These are phyloP conservation scores for Himalopsyche japonica DNA, from an alignment of 2,888 invertebrate genomes.

Conservation along the genomic window DNA sequence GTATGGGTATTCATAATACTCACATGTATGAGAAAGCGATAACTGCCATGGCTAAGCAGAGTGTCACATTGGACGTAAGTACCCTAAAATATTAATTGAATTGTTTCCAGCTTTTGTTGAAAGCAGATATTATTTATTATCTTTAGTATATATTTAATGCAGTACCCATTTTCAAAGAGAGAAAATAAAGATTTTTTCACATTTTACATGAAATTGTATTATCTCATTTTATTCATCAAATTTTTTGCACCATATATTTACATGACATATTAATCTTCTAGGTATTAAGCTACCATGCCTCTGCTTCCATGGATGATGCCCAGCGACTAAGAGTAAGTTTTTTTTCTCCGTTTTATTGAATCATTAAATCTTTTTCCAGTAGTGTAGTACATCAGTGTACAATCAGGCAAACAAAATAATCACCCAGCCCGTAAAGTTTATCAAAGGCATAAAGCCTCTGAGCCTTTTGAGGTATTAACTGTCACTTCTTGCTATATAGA, in stretches of 20 bases:
- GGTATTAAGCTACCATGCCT: constrained; percentile 91
- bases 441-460: no score
- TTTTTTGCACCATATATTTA: background rate
- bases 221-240: background rate
- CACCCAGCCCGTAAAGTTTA: no score
- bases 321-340: constrained; percentile 76
- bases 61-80: constrained; percentile 87
- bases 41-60: constrained; percentile 95
- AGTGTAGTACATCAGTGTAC: no score
- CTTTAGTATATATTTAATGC: no score
- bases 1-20: constrained; percentile 96
- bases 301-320: constrained; percentile 88
- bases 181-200: background rate
- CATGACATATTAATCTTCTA: constrained; percentile 44
- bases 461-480: no score
- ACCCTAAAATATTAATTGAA: background rate
- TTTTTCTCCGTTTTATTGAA: no score
- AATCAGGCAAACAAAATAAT: no score
- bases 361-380: no score
- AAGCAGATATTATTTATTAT: no score
- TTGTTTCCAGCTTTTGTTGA: background rate
- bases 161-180: background rate
- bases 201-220: background rate
- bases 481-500: no score
- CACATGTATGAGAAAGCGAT: constrained; percentile 97